Conservation (phyloP, 2,888 invertebrate genomes). For the Malacosoma neustria region DNA sequence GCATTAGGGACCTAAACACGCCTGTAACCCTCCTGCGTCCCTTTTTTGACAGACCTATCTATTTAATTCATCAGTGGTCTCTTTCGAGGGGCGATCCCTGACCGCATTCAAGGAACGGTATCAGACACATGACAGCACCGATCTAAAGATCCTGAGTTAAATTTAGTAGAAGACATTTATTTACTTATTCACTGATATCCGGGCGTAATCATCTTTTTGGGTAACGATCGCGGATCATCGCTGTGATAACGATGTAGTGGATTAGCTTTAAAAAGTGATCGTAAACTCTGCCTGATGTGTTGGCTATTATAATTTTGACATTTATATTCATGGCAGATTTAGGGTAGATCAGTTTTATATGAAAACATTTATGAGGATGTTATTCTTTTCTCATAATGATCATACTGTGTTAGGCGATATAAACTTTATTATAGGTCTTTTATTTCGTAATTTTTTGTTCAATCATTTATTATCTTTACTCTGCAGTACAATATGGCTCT, state of each 20-base stretch:
- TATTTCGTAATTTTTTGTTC: no score
- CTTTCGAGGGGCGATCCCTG: conserved; percentile 60
- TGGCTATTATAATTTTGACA: background rate
- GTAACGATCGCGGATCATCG: conserved; percentile 32
- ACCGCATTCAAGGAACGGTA: conserved; percentile 62
- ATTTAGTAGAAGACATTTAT: conserved; percentile 73
- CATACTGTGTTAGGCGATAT: no score
- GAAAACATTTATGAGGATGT: background rate
- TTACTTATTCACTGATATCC: conserved; percentile 53
- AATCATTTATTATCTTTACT: no score
- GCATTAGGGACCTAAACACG: conserved; percentile 17
- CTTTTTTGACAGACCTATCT: conserved; percentile 61
- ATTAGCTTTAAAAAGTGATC: conserved; percentile 20
- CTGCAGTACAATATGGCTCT: no score
- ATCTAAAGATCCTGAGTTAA: conserved; percentile 60
- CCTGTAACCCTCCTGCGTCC: conserved; percentile 40
- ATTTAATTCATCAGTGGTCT: conserved; percentile 70
- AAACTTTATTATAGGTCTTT: no score
- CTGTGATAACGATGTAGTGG: conserved; percentile 28
- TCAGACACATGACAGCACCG: conserved; percentile 63
- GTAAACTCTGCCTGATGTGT: conserved; percentile 2
- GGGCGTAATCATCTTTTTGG: conserved; percentile 49
- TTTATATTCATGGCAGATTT: background rate
- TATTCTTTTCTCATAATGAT: background rate
- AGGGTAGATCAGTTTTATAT: background rate